Evolutionary conservation across 2,113 vertebrate genomes (phyloP), one percentile per base, ranked within the genome.

Genomic region (Rhea pennata): DNA sequence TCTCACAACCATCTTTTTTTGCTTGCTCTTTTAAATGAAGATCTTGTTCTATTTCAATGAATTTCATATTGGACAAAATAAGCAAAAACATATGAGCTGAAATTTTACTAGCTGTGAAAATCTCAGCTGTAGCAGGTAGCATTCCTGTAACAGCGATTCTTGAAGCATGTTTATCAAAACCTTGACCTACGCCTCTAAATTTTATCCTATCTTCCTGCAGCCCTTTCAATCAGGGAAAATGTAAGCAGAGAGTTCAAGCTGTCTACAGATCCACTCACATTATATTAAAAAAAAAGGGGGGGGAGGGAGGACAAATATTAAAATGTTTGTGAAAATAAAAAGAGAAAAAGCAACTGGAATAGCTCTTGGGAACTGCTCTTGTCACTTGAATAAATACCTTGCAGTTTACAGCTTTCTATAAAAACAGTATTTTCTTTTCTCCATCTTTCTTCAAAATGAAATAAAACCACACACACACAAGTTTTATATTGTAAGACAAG

Each of bases 341-440:
- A 84, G 42, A 79, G 31, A 75, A 79, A 96, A 94, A 96, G 46
- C 36, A 93, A 58, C 59, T 46, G 58, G 33, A 92, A 87, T 59
- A 91, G 61, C 94, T 92, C 92, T 88, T 80, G 78, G 78, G 82
- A 96, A 65, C 53, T 78, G 24, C n/a, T 58, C 51, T 88, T 74
- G 42, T 81, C 39, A 84, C 69, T 87, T 92, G 73, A 93, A 89
- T 92, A 96, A 96, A 95, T 76, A 87, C 62, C 50, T 88, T 22
- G 23, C 48, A 46, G 70, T 94, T 95, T 93, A 94, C 39, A 66
- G 40, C 29, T 81, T 69, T 87, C 70, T 36, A 61, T 72, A 84
- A 71, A 75, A 69, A 73, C 27, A 23, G 2, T 48, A 58, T 50
- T 93, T 95, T 86, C 12, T 90, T 64, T 93, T 74, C 79, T 72